Evolutionary conservation across 2,797 vertebrate species (phyloP).

Genomic region (Manis crassicaudata): DNA sequence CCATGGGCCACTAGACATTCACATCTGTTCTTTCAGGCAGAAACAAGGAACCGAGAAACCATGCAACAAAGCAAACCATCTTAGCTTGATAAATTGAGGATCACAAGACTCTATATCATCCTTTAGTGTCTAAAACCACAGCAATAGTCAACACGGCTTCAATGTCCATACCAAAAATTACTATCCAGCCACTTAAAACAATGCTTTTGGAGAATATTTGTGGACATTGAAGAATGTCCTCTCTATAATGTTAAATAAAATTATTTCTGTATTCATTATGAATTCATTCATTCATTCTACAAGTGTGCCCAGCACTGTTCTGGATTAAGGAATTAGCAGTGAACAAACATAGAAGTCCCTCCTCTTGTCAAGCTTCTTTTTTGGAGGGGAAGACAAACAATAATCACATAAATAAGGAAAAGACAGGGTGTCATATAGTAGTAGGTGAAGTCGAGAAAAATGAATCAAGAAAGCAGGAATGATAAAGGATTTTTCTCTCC

Average conservation of each 20-base stretch:
- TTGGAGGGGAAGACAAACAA: background rate
- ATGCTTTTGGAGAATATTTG: background rate
- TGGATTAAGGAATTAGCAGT: background rate
- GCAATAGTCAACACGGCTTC: background rate
- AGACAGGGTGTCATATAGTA: background rate
- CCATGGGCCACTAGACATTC: background rate
- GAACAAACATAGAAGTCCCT: background rate
- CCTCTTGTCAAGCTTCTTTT: background rate
- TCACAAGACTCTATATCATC: background rate
- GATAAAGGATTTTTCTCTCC: background rate
- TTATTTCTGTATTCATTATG: background rate
- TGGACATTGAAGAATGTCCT: background rate
- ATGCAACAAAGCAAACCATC: background rate
- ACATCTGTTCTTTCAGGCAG: background rate
- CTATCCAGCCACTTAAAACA: background rate
- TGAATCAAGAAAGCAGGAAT: background rate
- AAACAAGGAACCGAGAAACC: background rate
- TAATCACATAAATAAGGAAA: background rate
- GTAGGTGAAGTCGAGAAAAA: background rate
- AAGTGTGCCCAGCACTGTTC: background rate
- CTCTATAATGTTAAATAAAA: background rate
- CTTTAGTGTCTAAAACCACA: background rate
- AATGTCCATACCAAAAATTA: background rate
- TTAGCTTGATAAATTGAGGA: slow-evolving; percentile 1
- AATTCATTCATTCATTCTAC: background rate